Evolutionary conservation across 2,888 invertebrate genomes (phyloP), one percentile per base, ranked within the genome.

Genomic region (Ganaspis brasiliensis): DNA sequence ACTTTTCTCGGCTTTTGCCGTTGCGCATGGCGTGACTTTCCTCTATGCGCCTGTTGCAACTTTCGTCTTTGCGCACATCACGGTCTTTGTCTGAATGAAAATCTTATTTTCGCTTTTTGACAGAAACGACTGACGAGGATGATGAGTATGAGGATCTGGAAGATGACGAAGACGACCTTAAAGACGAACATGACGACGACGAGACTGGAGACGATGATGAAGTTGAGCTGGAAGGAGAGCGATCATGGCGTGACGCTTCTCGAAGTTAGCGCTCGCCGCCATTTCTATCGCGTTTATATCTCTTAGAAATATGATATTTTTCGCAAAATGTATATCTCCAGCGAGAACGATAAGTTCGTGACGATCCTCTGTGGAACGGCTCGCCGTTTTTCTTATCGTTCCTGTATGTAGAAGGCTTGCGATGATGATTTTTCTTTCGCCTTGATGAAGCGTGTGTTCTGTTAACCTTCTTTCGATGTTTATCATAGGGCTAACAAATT

Each of bases 181-280:
- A n/a, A n/a, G n/a, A n/a, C 52, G 12, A 19, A 56, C 16, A 14
- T 26, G 52, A n/a, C 49, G 61, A 31, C 9, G 70, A 14, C 35
- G 70, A 21, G 2, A 37, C 8, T 59, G 70, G 24, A 9, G 71
- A 35, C 4, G 26, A 14, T 16, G 63, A n/a, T 31, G 74, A n/a
- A 21, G 31, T 6, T 31, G 24, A 12, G 74, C 21, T 2, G 37
- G 26, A 35, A 12, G 16, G 61, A 45, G 19, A 12, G 55, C 4
- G 75, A 79, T 26, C 49, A 37, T 16, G 61, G 76, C 19, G 67
- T 49, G 6, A 24, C 49, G 49, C 59, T 52, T 52, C 56, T 56
- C 45, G 71, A 0, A 9, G 40, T 9, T 40, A 9, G 40, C 40
- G 40, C 40, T 40, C 40, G 40, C 40, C 40, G 40, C 40, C 40